Evolutionary conservation across 2,888 invertebrate genomes (phyloP), one percentile per base, ranked within the genome.

Genomic region (Lypha dubia): DNA sequence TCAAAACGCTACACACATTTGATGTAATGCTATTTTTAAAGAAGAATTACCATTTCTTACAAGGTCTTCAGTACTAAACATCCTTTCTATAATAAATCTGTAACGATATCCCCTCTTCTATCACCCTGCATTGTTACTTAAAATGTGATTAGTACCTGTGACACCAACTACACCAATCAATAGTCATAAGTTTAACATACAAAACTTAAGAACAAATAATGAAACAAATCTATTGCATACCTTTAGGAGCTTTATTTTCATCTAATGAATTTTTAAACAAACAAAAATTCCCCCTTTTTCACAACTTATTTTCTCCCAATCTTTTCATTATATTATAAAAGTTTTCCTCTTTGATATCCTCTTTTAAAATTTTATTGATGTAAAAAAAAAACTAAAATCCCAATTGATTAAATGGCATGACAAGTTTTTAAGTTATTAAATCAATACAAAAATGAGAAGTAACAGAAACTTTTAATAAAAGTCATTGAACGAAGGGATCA

Each of bases 351-450:
- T 7, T 6, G 3, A 58, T 44, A 71, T 71, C 35, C 46, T 20
- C 32, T 58, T 60, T 71, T 20, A 71, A 46, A 71, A 71, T 32
- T n/a, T 58, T 49, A 58, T 60, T 60, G 60, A 58, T 38, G 63
- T 9, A 41, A 60, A 46, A 73, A 49, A 41, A 60, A 46, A 73
- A 49, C 49, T 60, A 17, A 62, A 79, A 24, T 56, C 53, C 63
- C 53, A 46, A 32, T 53, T 63, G 53, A 46, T 71, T 71, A 17
- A 62, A 65, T 62, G 53, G 70, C 44, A 56, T 79, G 79, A 71
- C 51, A 71, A 56, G 46, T 67, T 49, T n/a, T 63, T 32, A 22
- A 53, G 28, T 58, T 56, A 58, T 56, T 20, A 70, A 51, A 58
- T 58, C 20, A 58, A 63, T 32, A 28, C n/a, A 51, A 38, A 20